Evolutionary conservation across 2,113 vertebrate species (phyloP).

Genomic region (Isichthys henryi): DNA sequence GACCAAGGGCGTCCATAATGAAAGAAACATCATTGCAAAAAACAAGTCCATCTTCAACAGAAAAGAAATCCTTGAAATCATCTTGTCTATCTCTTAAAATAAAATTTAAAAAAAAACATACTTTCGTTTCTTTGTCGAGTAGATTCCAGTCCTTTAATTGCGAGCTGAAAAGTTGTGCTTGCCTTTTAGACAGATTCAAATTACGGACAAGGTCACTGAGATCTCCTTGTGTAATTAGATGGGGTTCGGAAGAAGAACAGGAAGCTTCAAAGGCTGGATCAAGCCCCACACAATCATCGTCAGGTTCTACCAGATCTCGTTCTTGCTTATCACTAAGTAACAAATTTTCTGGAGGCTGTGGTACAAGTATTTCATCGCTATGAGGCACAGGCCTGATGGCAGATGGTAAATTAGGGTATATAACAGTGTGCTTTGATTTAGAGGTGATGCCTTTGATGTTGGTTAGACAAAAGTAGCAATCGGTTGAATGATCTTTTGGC

Average conservation of each 20-base stretch:
- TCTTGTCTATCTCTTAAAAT: background rate
- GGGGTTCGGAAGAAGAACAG: too few species aligned
- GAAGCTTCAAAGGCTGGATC: too few species aligned
- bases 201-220: too few species aligned
- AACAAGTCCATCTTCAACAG: background rate
- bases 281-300: too few species aligned
- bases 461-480: background rate
- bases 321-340: background rate
- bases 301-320: background rate
- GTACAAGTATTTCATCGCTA: background rate
- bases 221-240: too few species aligned
- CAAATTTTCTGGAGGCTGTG: background rate
- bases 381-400: background rate
- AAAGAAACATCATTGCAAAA: background rate
- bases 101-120: background rate
- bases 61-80: background rate
- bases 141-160: background rate
- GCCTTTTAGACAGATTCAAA: background rate
- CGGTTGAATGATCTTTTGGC: background rate
- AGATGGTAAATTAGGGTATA: background rate
- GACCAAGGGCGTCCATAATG: background rate
- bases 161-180: background rate
- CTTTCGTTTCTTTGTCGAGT: background rate
- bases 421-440: background rate
- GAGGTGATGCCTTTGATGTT: background rate